phyloP scores from a whole-genome alignment of 2,113 vertebrate genomes.

The Chascanopsetta lugubris region DNA sequence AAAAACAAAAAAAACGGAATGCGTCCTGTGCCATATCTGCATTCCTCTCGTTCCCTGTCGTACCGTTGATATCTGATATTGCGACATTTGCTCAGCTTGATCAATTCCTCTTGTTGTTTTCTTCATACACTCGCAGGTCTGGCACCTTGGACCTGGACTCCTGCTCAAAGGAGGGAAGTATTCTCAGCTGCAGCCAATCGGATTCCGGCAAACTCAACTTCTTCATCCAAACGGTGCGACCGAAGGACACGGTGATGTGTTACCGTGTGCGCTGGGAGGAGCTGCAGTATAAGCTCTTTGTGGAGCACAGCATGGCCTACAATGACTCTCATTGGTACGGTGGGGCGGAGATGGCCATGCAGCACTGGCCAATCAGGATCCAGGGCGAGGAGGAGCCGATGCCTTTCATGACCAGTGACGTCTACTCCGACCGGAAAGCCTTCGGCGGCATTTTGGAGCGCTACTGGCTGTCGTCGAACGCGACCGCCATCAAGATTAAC shows the following conservation, averaged over 20 bases:
- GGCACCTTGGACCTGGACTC: conserved; percentile 90
- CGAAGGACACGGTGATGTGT: conserved; percentile 92
- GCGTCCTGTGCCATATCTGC: background rate
- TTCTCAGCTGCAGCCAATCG: conserved; percentile 86
- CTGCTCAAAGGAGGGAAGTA: conserved; percentile 85
- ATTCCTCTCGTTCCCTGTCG: background rate
- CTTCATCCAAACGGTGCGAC: conserved; percentile 90
- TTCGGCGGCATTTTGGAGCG: conserved; percentile 95
- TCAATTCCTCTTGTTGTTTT: background rate
- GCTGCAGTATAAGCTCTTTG: conserved; percentile 69
- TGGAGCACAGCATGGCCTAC: conserved; percentile 93
- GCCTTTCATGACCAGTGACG: conserved; percentile 92
- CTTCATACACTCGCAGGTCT: conserved; percentile 69
- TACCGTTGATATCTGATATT: background rate
- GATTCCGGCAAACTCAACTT: conserved; percentile 87
- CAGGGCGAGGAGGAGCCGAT: conserved; percentile 86
- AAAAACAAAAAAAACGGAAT: too few species aligned
- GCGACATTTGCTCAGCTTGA: background rate
- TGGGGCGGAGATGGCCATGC: conserved; percentile 88
- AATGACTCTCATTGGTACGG: conserved; percentile 93
- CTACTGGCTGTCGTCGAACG: conserved; percentile 96
- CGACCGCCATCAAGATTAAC: conserved; percentile 92
- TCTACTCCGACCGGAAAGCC: conserved; percentile 85
- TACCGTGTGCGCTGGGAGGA: conserved; percentile 97
- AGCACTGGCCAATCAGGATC: conserved; percentile 92